Percentiles rank a stretch among this genome's conserved stretches.
phyloP scores from a whole-genome alignment of 2,888 invertebrate species.

The Baronia brevicornis region DNA sequence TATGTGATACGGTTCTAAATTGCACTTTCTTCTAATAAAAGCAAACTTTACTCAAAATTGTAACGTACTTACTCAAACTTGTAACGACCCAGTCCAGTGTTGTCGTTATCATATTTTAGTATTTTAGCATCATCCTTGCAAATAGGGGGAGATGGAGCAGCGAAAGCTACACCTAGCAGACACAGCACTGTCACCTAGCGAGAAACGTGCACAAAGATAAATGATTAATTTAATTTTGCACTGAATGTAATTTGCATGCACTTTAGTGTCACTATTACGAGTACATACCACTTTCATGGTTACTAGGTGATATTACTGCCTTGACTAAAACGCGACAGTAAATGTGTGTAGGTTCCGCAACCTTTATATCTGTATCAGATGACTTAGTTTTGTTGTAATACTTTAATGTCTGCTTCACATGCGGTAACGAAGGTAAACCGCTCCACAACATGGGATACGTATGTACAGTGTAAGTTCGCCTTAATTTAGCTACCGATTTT shows the following conservation, averaged over 20 bases:
- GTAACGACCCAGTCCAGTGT: conserved; percentile 65
- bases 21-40: too few relatives aligned
- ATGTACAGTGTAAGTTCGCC: too few relatives aligned
- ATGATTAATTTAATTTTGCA: conserved; percentile 15
- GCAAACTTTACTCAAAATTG: too few relatives aligned
- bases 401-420: conserved; percentile 20
- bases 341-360: conserved; percentile 13
- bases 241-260: neutral
- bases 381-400: conserved; percentile 19
- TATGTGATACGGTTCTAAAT: too few relatives aligned
- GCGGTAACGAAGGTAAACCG: conserved; percentile 41
- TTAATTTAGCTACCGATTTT: too few relatives aligned
- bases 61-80: conserved; percentile 55
- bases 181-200: conserved; percentile 39
- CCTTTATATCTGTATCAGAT: conserved; percentile 26
- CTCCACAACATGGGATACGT: conserved; percentile 20
- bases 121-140: too few relatives aligned
- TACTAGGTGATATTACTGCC: conserved; percentile 18
- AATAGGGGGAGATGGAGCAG: conserved; percentile 24
- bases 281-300: conserved; percentile 32
- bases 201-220: conserved; percentile 4
- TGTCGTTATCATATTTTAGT: conserved; percentile 66
- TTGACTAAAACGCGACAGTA: conserved; percentile 17
- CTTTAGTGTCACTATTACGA: conserved; percentile 3
- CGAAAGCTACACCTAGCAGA: conserved; percentile 31